phyloP scores from a whole-genome alignment of 2,888 invertebrate species.

The Chaetogeoica ovagalla region DNA sequence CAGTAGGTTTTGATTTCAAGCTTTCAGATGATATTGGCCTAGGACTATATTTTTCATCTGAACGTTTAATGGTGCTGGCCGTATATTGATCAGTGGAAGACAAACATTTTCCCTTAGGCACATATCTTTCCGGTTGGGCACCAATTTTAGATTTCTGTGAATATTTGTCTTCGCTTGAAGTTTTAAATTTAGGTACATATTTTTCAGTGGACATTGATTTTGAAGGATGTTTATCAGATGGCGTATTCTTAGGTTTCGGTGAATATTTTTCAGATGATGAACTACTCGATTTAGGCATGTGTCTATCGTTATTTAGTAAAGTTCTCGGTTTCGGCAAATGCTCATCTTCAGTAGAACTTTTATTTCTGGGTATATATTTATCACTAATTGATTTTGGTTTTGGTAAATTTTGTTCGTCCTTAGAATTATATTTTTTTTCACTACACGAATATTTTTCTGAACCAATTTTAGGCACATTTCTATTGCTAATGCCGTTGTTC shows the following conservation, averaged over 20 bases:
- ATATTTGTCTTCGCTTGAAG: neutral
- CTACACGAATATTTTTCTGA: neutral
- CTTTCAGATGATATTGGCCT: constrained; percentile 8
- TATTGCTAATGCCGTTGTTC: neutral
- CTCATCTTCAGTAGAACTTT: constrained; percentile 8
- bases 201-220: constrained; percentile 4
- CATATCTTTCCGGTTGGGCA: constrained; percentile 41
- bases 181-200: constrained; percentile 25
- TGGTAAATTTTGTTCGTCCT: constrained; percentile 36
- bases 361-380: constrained; percentile 18
- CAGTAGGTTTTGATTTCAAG: constrained; percentile 14
- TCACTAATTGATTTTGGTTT: constrained; percentile 30
- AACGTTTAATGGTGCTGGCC: constrained; percentile 5
- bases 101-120: constrained; percentile 14
- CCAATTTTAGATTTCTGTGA: constrained; percentile 13
- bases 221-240: constrained; percentile 39
- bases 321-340: constrained; percentile 11
- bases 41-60: constrained; percentile 33
- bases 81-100: constrained; percentile 28
- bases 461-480: neutral
- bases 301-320: constrained; percentile 13
- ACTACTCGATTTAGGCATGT: constrained; percentile 25
- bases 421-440: constrained; percentile 32
- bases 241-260: constrained; percentile 26
- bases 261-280: constrained; percentile 25